Base-by-base conservation (phyloP, 2,888 invertebrate species). In the Erpobdella octoculata region DNA sequence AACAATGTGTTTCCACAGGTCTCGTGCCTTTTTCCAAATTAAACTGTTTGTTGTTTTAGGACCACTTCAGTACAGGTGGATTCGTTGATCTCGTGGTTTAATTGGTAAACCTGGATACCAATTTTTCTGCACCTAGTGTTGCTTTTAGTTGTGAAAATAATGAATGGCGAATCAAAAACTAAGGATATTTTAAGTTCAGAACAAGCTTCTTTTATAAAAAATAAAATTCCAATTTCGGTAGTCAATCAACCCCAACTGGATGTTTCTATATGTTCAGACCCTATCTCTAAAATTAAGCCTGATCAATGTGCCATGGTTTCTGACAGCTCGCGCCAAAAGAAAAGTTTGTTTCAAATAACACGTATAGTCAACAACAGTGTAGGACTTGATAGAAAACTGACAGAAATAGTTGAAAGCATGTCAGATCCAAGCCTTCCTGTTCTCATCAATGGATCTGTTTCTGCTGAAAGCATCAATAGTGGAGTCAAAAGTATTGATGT, bases 261-360 rank as follows among this genome's bases (percentile, higher is more conserved):
- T n/a, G n/a, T n/a, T n/a, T n/a, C n/a, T n/a, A n/a, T n/a, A n/a
- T n/a, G n/a, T n/a, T n/a, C n/a, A n/a, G n/a, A n/a, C n/a, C n/a
- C n/a, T n/a, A n/a, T n/a, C n/a, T n/a, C n/a, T n/a, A n/a, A n/a
- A n/a, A n/a, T n/a, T n/a, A n/a, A 58, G 8, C 28, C 58, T 9
- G 58, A 58, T 21, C n/a, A 25, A 6, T 25, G n/a, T 61, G 15
- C 35, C 35, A 67, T 67, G 46, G 46, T 67, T 25, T 67, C 67
- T 12, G 67, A 67, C 28, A 41, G 37, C 12, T 48, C 46, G n/a
- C 31, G 31, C 3, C 28, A 41, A 28, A 69, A 58, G n/a, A 69
- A 69, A 31, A 69, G 69, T 69, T 53, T 46, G 21, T 69, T 69
- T 36, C 69, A 69, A 58, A 69, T 69, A 33, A 69, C 69, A 36